phyloP scores from a whole-genome alignment of 2,888 invertebrate species.

The Ochlodes sylvanus region DNA sequence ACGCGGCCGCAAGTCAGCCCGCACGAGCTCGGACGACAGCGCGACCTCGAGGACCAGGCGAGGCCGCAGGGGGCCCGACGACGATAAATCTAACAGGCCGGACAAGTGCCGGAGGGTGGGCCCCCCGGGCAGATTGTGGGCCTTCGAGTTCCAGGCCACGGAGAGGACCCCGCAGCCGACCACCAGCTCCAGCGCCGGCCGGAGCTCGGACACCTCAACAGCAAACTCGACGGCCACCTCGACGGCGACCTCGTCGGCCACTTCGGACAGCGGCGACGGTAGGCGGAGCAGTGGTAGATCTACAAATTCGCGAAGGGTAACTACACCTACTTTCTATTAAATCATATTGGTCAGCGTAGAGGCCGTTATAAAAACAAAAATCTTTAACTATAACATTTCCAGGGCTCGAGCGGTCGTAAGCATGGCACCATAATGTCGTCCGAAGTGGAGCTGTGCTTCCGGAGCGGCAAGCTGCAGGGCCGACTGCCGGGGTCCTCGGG shows the following conservation, averaged over 20 bases:
- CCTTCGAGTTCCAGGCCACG: conserved; percentile 54
- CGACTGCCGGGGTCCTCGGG: conserved; percentile 8
- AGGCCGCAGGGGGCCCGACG: conserved; percentile 9
- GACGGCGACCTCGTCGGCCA: conserved; percentile 7
- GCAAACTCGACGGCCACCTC: not conserved
- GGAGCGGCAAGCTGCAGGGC: conserved; percentile 9
- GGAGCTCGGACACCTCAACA: conserved; percentile 15
- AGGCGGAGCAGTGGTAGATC: conserved; percentile 10
- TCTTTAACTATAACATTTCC: not conserved
- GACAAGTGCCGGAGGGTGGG: conserved; percentile 16
- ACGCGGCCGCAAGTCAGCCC: conserved; percentile 4
- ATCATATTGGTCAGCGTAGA: not conserved
- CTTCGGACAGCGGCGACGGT: conserved; percentile 14
- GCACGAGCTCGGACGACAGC: conserved; percentile 23
- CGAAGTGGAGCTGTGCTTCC: conserved; percentile 43
- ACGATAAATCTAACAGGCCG: conserved; percentile 1
- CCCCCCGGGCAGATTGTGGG: conserved; percentile 48
- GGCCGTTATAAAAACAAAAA: no score
- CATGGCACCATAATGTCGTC: conserved; percentile 35
- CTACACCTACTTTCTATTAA: not conserved
- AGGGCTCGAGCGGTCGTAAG: conserved; percentile 17
- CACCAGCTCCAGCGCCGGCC: conserved; percentile 23
- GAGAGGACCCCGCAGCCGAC: conserved; percentile 20
- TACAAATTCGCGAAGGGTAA: conserved; percentile 28
- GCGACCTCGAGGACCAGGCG: not conserved